A percentile compares a stretch with the other conserved stretches of the same genome.
These are phyloP conservation scores for Creontiades dilutus DNA, from an alignment of 2,888 invertebrate genomes.

Conservation along the genomic window DNA sequence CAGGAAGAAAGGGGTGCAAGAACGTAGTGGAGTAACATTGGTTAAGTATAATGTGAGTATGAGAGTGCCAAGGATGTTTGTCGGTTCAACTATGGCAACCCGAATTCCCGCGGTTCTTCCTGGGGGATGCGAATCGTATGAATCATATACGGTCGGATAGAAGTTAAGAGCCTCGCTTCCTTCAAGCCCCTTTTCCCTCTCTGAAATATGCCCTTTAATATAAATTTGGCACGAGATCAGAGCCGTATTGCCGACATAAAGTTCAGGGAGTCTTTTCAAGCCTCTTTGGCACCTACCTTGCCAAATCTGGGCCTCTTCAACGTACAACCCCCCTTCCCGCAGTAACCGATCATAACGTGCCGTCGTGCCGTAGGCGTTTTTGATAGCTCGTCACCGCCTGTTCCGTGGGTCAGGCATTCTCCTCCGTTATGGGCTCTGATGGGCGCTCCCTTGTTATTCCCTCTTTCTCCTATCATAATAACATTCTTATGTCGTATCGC, in stretches of 20 bases:
- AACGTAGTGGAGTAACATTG: not conserved
- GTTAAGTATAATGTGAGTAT: constrained; percentile 22
- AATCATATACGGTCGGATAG: constrained; percentile 59
- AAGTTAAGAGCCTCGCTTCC: constrained; percentile 47
- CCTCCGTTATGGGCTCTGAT: not conserved
- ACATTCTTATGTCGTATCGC: not conserved
- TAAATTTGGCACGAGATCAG: constrained; percentile 69
- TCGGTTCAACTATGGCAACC: constrained; percentile 38
- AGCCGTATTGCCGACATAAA: constrained; percentile 57
- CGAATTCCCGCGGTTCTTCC: constrained; percentile 37
- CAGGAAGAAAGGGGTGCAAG: not conserved
- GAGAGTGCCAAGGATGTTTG: constrained; percentile 42
- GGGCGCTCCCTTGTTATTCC: not conserved
- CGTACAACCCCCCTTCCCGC: not conserved
- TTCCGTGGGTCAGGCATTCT: constrained; percentile 22
- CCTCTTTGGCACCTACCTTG: constrained; percentile 57
- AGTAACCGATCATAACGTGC: not conserved
- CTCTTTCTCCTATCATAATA: constrained; percentile 25
- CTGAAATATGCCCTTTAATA: constrained; percentile 64
- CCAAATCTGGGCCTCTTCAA: constrained; percentile 41
- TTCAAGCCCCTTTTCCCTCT: constrained; percentile 31
- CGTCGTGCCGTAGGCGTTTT: constrained; percentile 9
- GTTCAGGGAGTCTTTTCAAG: constrained; percentile 54
- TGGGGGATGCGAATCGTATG: constrained; percentile 54
- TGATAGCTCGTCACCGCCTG: constrained; percentile 43